Conservation (phyloP, 2,113 vertebrate genomes). For the Scomber scombrus region DNA sequence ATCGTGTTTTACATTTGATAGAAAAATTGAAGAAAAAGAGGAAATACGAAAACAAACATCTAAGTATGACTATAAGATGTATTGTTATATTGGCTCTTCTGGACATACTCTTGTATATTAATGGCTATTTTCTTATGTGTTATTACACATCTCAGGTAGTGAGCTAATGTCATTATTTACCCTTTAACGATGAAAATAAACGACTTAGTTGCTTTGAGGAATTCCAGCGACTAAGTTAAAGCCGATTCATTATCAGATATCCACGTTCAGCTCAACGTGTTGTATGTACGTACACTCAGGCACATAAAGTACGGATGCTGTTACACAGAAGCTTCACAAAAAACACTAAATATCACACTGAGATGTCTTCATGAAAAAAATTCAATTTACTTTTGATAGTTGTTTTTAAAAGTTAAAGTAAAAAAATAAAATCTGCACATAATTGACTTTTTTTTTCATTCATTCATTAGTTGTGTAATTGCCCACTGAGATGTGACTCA, state of each 20-base stretch:
- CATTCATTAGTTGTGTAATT: slow-evolving; percentile 12
- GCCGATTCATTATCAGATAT: too few species aligned
- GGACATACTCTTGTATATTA: neutral
- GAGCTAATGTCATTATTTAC: too few species aligned
- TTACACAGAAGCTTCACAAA: neutral
- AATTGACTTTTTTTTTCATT: slow-evolving; percentile 34
- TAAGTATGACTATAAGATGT: too few species aligned
- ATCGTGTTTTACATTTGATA: neutral
- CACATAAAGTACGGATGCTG: too few species aligned
- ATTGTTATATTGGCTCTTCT: too few species aligned
- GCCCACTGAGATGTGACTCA: slow-evolving; percentile 36
- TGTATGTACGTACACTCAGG: too few species aligned
- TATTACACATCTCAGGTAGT: neutral
- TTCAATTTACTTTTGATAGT: neutral
- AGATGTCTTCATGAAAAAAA: neutral
- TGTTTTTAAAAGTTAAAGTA: neutral
- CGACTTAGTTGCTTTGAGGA: too few species aligned
- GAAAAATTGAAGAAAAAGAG: too few species aligned
- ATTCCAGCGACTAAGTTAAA: too few species aligned
- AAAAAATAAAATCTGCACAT: neutral
- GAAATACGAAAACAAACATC: too few species aligned
- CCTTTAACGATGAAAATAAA: too few species aligned
- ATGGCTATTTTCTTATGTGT: neutral
- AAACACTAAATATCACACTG: neutral
- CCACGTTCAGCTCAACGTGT: too few species aligned